phyloP scores from a whole-genome alignment of 2,113 vertebrate species.

The Hyaena hyaena region DNA sequence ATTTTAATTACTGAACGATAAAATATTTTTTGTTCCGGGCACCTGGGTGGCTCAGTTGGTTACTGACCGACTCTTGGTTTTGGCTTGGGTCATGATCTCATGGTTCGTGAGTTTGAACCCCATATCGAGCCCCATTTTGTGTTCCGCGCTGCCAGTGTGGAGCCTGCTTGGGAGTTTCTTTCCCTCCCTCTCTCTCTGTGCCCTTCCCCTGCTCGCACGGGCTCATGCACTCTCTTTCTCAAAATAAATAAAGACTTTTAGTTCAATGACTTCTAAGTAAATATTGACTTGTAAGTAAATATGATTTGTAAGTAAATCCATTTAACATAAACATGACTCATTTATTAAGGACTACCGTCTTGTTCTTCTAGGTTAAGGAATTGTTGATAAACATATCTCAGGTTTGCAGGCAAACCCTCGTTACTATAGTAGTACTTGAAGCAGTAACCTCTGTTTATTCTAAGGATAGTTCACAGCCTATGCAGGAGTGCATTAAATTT shows the following conservation, averaged over 20 bases:
- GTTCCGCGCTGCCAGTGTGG: no score
- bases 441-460: not conserved
- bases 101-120: no score
- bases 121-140: no score
- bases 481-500: not conserved
- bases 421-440: not conserved
- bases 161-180: no score
- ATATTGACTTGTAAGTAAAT: not conserved
- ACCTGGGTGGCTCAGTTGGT: no score
- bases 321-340: slow-evolving; percentile 9
- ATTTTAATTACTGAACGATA: slow-evolving; percentile 52
- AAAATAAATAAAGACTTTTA: not conserved
- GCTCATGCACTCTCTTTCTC: no score
- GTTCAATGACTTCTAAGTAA: not conserved
- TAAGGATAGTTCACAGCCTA: not conserved
- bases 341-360: not conserved
- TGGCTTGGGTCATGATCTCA: no score
- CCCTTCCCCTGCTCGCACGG: no score
- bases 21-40: not conserved
- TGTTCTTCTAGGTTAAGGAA: not conserved
- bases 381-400: not conserved
- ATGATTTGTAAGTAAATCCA: not conserved
- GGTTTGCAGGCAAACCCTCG: not conserved
- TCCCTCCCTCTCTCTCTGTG: no score
- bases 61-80: no score